Conservation (phyloP, 2,113 vertebrate genomes). For the Cryptotis parvus region DNA sequence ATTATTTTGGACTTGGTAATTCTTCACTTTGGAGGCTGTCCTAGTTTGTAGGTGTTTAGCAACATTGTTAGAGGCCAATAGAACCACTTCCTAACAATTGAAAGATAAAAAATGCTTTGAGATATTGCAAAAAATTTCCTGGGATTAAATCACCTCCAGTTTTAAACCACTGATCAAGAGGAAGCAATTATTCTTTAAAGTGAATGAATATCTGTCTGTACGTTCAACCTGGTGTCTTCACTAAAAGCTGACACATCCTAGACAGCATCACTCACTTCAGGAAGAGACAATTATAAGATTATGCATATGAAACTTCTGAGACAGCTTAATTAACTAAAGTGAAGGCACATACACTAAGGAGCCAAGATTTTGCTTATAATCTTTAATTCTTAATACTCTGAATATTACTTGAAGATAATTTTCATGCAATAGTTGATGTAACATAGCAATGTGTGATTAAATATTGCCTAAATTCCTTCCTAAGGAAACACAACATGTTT, state of each 20-base stretch:
- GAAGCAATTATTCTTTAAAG: slow-evolving; percentile 13
- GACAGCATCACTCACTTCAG: neutral
- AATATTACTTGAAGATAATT: neutral
- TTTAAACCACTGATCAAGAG: neutral
- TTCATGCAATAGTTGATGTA: neutral
- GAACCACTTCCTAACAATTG: neutral
- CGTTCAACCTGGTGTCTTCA: neutral
- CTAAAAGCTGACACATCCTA: neutral
- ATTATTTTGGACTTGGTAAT: neutral
- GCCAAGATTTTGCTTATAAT: neutral
- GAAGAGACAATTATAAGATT: neutral
- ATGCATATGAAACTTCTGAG: neutral
- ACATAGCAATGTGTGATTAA: slow-evolving; percentile 11
- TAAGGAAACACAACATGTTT: neutral
- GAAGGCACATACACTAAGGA: neutral
- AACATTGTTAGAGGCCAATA: neutral
- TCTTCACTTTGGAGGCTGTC: neutral
- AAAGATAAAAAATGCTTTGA: neutral
- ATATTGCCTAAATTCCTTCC: slow-evolving; percentile 22
- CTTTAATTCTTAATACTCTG: neutral
- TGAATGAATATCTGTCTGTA: neutral
- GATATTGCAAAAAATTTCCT: neutral
- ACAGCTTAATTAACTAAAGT: neutral
- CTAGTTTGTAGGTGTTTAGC: too few relatives aligned
- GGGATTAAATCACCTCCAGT: neutral